Evolutionary conservation across 2,797 vertebrate species (phyloP).

Genomic region (Falco biarmicus): DNA sequence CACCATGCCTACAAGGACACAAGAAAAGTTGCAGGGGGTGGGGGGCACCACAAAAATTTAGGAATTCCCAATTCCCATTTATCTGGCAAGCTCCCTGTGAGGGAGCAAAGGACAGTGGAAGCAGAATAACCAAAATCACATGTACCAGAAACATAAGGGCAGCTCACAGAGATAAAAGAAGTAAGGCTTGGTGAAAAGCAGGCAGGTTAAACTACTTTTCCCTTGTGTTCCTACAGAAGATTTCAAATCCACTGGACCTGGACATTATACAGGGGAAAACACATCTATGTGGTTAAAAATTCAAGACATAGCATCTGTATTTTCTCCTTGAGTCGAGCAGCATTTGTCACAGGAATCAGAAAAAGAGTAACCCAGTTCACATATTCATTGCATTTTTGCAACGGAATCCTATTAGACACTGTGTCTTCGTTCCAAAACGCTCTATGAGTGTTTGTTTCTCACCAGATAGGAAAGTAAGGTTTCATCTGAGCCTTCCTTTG

Average conservation of each 20-base stretch:
- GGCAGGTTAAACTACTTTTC: not conserved
- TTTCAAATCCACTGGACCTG: not conserved
- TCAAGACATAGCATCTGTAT: not conserved
- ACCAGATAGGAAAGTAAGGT: not conserved
- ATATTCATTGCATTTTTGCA: not conserved
- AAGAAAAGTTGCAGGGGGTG: not conserved
- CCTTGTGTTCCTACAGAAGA: not conserved
- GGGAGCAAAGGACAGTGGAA: not conserved
- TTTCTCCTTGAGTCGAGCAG: not conserved
- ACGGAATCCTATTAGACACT: not conserved
- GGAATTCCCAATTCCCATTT: not conserved
- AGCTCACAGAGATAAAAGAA: not conserved
- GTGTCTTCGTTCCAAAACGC: not conserved
- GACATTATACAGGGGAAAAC: not conserved
- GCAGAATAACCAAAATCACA: not conserved
- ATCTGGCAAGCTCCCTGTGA: not conserved
- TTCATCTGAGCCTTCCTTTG: not conserved
- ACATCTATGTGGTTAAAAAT: not conserved
- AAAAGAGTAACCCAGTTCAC: not conserved
- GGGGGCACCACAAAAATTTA: not conserved
- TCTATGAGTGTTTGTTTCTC: not conserved
- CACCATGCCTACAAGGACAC: not conserved
- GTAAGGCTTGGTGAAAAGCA: not conserved
- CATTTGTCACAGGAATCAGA: not conserved
- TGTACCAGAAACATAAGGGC: not conserved